Conservation (phyloP, 1,140 invertebrate genomes). For the Drosophila nannoptera region DNA sequence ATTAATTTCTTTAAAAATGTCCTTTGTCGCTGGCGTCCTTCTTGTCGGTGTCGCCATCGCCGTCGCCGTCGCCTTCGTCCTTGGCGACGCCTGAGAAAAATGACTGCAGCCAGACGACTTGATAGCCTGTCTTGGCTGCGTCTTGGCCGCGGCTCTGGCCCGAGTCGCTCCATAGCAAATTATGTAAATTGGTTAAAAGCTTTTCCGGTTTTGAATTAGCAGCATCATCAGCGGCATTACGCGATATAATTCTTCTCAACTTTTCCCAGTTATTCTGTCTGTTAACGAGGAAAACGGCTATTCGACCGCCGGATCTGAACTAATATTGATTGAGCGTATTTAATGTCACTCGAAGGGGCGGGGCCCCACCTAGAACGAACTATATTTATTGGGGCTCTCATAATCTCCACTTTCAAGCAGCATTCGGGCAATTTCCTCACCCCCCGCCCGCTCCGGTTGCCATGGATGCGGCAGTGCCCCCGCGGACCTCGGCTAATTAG, state of each 20-base stretch:
- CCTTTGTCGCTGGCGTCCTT: constrained; percentile 17
- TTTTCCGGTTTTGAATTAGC: constrained; percentile 77
- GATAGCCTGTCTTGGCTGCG: constrained; percentile 23
- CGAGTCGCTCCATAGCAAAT: constrained; percentile 55
- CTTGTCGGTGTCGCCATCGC: constrained; percentile 11
- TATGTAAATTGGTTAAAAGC: constrained; percentile 78
- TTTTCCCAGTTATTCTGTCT: constrained; percentile 34
- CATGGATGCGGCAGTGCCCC: background rate
- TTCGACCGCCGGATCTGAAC: background rate
- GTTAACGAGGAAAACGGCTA: too few species aligned
- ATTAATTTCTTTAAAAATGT: constrained; percentile 78
- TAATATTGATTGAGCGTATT: background rate
- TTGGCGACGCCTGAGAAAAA: constrained; percentile 53
- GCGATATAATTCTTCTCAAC: constrained; percentile 61
- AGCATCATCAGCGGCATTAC: constrained; percentile 68
- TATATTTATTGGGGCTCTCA: too few species aligned
- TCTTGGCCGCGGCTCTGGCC: constrained; percentile 7
- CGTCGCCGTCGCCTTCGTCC: constrained; percentile 15
- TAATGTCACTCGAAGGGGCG: too few species aligned
- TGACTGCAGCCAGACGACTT: constrained; percentile 52
- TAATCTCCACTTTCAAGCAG: too few species aligned
- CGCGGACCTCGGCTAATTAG: constrained; percentile 5
- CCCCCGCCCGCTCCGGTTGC: background rate
- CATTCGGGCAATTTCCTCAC: background rate
- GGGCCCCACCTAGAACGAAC: too few species aligned